phyloP scores from a whole-genome alignment of 2,797 vertebrate species.

The Euphonia xanthogaster region DNA sequence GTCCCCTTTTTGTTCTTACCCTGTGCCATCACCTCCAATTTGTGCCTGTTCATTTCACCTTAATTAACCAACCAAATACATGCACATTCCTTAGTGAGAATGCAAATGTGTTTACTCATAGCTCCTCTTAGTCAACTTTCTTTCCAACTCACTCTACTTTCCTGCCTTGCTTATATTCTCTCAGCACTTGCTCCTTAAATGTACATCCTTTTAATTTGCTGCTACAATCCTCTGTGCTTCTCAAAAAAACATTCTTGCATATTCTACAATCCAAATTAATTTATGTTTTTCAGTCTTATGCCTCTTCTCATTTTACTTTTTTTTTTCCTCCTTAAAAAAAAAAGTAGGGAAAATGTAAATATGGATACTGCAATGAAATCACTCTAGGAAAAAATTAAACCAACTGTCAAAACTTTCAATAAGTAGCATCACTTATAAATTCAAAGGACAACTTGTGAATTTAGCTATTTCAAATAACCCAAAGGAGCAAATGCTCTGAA shows the following conservation, averaged over 20 bases:
- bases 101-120: background rate
- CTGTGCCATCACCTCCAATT: background rate
- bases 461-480: background rate
- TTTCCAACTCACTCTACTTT: background rate
- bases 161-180: background rate
- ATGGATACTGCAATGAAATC: background rate
- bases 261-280: background rate
- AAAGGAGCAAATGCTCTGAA: background rate
- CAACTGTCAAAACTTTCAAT: background rate
- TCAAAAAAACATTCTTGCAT: background rate
- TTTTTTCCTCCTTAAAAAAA: background rate
- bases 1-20: background rate
- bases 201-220: background rate
- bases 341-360: background rate
- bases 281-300: background rate
- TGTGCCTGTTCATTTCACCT: background rate
- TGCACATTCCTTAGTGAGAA: background rate
- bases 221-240: background rate
- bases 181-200: background rate
- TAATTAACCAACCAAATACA: conserved; percentile 9
- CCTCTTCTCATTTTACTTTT: background rate
- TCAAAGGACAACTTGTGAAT: background rate
- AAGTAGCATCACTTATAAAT: background rate
- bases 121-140: background rate
- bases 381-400: background rate